phyloP scores from a whole-genome alignment of 2,113 vertebrate genomes.

The Labeo catla region DNA sequence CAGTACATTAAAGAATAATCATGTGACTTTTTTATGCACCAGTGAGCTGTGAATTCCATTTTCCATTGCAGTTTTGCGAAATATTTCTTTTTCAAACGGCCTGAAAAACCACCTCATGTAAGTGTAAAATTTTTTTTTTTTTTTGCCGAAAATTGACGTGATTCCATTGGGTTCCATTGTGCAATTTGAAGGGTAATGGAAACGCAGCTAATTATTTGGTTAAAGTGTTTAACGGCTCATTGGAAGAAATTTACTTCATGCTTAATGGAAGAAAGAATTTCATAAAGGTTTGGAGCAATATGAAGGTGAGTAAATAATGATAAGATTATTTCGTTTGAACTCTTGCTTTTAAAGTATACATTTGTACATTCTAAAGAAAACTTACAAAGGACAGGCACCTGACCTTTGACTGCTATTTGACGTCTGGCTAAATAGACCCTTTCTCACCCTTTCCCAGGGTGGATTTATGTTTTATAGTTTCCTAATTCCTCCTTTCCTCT shows the following conservation, averaged over 20 bases:
- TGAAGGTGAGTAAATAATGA: background rate
- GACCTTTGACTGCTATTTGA: slow-evolving; percentile 35
- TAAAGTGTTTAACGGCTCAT: background rate
- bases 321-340: background rate
- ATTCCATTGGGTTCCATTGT: too few species aligned
- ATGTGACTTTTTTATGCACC: too few species aligned
- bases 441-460: slow-evolving; percentile 1
- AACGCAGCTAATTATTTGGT: background rate
- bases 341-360: background rate
- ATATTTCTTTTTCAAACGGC: too few species aligned
- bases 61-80: too few species aligned
- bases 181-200: too few species aligned
- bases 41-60: too few species aligned
- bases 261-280: background rate
- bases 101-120: too few species aligned
- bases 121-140: too few species aligned
- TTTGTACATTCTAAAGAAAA: slow-evolving; percentile 18
- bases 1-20: too few species aligned
- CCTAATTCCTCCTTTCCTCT: slow-evolving; percentile 37
- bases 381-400: background rate
- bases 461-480: slow-evolving; percentile 43
- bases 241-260: background rate
- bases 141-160: too few species aligned
- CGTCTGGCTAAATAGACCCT: slow-evolving; percentile 32
- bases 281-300: background rate